A percentile compares a stretch with the other conserved stretches of the same genome.
Conservation (phyloP, 2,797 vertebrate genomes). For the Lateolabrax maculatus region DNA sequence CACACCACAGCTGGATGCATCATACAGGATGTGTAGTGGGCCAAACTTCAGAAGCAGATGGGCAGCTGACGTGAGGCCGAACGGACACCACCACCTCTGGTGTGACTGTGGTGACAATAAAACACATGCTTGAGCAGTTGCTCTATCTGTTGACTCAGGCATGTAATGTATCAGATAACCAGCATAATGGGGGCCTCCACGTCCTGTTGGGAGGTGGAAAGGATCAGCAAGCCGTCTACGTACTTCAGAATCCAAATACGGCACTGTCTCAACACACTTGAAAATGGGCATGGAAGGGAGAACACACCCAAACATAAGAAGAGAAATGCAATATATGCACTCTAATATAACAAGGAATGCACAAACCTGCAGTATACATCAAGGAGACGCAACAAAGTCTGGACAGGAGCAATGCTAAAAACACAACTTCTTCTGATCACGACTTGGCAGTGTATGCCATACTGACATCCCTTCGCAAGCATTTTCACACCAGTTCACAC, state of each 20-base stretch:
- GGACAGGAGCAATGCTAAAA: neutral
- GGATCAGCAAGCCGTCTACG: neutral
- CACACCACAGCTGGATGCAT: constrained; percentile 11
- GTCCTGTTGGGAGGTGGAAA: neutral
- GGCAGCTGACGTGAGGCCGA: neutral
- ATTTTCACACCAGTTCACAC: constrained; percentile 1
- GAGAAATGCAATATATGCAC: neutral
- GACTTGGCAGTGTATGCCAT: neutral
- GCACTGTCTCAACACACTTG: neutral
- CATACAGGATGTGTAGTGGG: neutral
- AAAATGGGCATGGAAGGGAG: neutral
- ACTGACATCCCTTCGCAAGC: neutral
- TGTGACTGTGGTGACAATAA: neutral
- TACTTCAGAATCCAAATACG: neutral
- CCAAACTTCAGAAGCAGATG: constrained; percentile 12
- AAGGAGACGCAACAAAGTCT: neutral
- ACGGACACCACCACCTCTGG: neutral
- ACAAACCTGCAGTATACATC: neutral
- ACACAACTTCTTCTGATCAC: neutral
- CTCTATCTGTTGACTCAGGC: neutral
- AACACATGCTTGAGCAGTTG: neutral
- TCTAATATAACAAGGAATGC: neutral
- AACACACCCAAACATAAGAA: neutral
- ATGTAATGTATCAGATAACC: neutral
- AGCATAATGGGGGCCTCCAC: neutral